These are phyloP conservation scores for Sebastes itinus DNA, from an alignment of 2,797 vertebrate species.

Conservation along the genomic window DNA sequence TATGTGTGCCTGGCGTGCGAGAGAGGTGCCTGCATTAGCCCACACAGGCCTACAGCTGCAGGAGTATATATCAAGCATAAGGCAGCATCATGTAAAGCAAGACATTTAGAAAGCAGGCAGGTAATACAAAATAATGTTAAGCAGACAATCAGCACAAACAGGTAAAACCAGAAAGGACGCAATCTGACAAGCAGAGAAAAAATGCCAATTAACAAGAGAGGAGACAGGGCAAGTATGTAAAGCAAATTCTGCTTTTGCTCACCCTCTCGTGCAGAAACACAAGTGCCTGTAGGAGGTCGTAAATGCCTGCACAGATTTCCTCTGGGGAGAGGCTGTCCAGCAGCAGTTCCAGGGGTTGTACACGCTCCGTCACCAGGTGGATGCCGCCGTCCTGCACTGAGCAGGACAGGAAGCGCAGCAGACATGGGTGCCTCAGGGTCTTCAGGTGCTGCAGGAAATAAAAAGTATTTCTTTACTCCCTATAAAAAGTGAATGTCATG, in stretches of 20 bases:
- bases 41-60: too few species aligned
- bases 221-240: too few species aligned
- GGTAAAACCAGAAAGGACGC: too few species aligned
- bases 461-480: neutral
- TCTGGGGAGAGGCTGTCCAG: conserved; percentile 88
- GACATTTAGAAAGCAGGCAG: neutral
- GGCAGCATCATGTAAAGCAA: neutral
- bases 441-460: conserved; percentile 90
- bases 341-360: conserved; percentile 89
- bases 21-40: too few species aligned
- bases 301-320: conserved; percentile 95
- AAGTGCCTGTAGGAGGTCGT: conserved; percentile 92
- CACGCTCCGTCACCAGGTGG: conserved; percentile 93
- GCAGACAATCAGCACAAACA: neutral
- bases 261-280: conserved; percentile 97
- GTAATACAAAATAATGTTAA: neutral
- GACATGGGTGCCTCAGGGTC: conserved; percentile 94
- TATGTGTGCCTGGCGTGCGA: too few species aligned
- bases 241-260: conserved; percentile 46
- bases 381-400: conserved; percentile 91
- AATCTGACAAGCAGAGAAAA: too few species aligned
- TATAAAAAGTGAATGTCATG: neutral
- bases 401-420: conserved; percentile 95
- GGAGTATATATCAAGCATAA: too few species aligned
- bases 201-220: too few species aligned